These are phyloP conservation scores for Sparidentex hasta DNA, from an alignment of 2,797 vertebrate species.

Conservation along the genomic window DNA sequence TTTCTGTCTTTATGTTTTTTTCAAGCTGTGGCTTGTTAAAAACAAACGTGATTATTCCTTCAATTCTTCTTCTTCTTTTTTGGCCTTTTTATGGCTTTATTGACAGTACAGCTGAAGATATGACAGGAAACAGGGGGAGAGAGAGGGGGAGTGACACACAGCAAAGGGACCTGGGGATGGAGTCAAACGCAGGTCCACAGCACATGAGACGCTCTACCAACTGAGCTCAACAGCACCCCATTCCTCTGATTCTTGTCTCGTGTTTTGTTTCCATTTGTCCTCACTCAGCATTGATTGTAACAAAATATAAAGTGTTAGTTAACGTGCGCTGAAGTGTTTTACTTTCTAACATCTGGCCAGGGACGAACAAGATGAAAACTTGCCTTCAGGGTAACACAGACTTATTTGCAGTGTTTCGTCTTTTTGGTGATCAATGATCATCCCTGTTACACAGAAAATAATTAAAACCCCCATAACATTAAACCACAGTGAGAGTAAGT, in stretches of 20 bases:
- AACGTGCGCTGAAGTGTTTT: background rate
- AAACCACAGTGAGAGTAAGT: background rate
- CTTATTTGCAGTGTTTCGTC: conserved; percentile 16
- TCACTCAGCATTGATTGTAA: background rate
- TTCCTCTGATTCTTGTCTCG: background rate
- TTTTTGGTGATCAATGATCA: conserved; percentile 1
- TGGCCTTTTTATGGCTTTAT: too few relatives aligned
- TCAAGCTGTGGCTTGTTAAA: too few relatives aligned
- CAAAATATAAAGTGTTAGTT: background rate
- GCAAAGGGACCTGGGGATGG: too few relatives aligned
- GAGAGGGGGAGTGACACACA: too few relatives aligned
- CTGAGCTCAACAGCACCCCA: too few relatives aligned
- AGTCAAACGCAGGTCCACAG: too few relatives aligned
- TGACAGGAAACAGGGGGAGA: too few relatives aligned
- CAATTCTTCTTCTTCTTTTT: too few relatives aligned
- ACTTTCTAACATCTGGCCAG: background rate
- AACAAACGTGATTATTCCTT: background rate
- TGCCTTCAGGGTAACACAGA: background rate
- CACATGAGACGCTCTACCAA: too few relatives aligned
- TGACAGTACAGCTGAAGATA: too few relatives aligned
- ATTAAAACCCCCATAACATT: background rate
- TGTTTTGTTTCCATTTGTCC: background rate
- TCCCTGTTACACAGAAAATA: background rate
- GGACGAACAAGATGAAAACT: background rate
- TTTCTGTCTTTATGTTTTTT: background rate